Conservation (phyloP, 2,888 invertebrate species). For the Rhamnusium bicolor region DNA sequence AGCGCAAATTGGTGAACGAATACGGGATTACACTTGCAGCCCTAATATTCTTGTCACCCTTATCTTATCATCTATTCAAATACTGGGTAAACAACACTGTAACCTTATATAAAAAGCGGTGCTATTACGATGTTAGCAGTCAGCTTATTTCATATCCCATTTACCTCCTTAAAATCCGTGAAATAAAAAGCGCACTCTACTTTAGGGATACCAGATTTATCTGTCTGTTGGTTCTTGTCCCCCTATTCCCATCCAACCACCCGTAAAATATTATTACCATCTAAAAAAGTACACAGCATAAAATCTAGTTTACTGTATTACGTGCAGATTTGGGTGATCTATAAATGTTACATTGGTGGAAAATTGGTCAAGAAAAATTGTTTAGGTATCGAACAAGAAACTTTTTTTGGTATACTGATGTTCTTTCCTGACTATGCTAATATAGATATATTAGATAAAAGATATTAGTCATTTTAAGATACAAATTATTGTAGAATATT, state of each 20-base stretch:
- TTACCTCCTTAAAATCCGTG: conserved; percentile 61
- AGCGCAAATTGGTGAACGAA: conserved; percentile 8
- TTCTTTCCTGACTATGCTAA: too few relatives aligned
- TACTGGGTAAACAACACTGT: conserved; percentile 48
- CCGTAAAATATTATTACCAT: conserved; percentile 42
- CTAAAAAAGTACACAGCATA: conserved; percentile 26
- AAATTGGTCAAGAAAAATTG: too few relatives aligned
- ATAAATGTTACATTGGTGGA: neutral
- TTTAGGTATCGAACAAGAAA: too few relatives aligned
- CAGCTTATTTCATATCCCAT: conserved; percentile 65
- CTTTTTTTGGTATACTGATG: too few relatives aligned
- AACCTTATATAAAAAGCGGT: conserved; percentile 41
- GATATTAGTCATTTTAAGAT: too few relatives aligned
- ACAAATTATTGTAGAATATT: too few relatives aligned
- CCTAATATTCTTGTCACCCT: conserved; percentile 42
- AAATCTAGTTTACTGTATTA: conserved; percentile 16
- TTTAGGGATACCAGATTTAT: conserved; percentile 47
- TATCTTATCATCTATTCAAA: conserved; percentile 56
- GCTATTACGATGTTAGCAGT: conserved; percentile 51
- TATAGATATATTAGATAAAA: too few relatives aligned
- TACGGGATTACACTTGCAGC: conserved; percentile 6
- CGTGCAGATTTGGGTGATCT: neutral
- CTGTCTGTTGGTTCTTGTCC: conserved; percentile 33
- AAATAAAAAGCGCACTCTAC: conserved; percentile 57
- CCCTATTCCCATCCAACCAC: conserved; percentile 36